These are phyloP conservation scores for Meandrusa payeni DNA, from an alignment of 2,888 invertebrate genomes.

Conservation along the genomic window DNA sequence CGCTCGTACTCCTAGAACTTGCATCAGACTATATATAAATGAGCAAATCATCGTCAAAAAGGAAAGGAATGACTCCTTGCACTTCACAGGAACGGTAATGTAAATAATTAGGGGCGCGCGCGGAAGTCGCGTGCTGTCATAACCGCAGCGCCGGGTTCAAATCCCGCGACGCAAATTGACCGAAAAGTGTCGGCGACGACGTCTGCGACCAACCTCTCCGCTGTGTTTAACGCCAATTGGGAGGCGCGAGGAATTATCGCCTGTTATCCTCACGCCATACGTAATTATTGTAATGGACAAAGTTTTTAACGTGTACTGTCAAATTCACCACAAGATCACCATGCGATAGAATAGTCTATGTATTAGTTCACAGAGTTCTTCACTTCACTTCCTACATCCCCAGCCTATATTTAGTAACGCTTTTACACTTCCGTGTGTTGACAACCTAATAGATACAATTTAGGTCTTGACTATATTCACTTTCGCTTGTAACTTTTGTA, in stretches of 20 bases:
- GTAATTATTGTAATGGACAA: slow-evolving; percentile 9
- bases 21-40: slow-evolving; percentile 31
- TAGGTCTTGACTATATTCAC: no score
- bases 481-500: no score
- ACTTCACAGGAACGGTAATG: slow-evolving; percentile 33
- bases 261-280: slow-evolving; percentile 21
- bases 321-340: neutral
- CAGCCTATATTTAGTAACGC: no score
- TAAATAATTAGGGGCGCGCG: slow-evolving; percentile 39
- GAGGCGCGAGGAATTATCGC: slow-evolving; percentile 25
- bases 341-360: neutral
- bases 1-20: no score
- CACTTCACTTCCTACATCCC: no score
- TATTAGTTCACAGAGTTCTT: no score
- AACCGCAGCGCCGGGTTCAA: slow-evolving; percentile 42
- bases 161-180: slow-evolving; percentile 34
- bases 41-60: slow-evolving; percentile 33
- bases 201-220: slow-evolving; percentile 35
- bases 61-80: slow-evolving; percentile 28
- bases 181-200: slow-evolving; percentile 36
- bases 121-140: slow-evolving; percentile 61
- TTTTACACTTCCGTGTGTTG: no score
- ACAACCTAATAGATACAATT: no score
- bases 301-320: slow-evolving; percentile 1
- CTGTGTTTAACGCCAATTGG: slow-evolving; percentile 39